Base-by-base conservation (phyloP, 2,113 vertebrate genomes). In the Clinocottus analis region DNA sequence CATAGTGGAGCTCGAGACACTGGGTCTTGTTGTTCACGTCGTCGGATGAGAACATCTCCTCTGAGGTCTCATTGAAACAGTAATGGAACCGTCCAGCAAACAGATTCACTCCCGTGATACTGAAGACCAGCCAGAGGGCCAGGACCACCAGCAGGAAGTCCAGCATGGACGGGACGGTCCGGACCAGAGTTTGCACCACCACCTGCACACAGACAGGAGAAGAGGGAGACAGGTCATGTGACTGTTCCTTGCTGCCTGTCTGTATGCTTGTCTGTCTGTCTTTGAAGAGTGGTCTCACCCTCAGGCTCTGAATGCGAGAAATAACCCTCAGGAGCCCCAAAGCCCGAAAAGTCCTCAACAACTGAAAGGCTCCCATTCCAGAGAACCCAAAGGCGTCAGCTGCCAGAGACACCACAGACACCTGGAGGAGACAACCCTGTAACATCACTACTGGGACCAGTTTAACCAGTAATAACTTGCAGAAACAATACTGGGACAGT, bases 101-200 rank as follows among this genome's bases (percentile, higher is more conserved):
- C 72, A 98, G 72, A 71, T 96, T 95, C 78, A 97, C 96, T 0
- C 97, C 98, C 94, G 96, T 92, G 59, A 98, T 95, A 83, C 96
- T 96, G 93, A 99, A 99, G 88, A 97, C 94, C 59, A 97, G 90
- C 97, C 97, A 99, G 91, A 98, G 96, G 84, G 96, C 95, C 77
- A 97, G 90, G 84, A 94, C 95, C 67, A 97, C 97, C 19, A 98
- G 90, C 69, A 98, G 88, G 14, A 95, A 94, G 0, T 96, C 95
- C 90, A 96, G 95, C 88, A 98, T 96, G 86, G 96, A 96, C 0
- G 96, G 96, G 71, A 98, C 94, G 75, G 95, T 95, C 0, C 91
- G 95, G 56, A 98, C 69, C 56, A 98, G 89, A 3, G 95, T 94
- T 0, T 96, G 95, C 33, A 98, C 94, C 71, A 98, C 97, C 93